Percentiles rank a stretch among this genome's conserved stretches.
Evolutionary conservation across 1,140 invertebrate genomes (phyloP).

Genomic region (Mya arenaria): DNA sequence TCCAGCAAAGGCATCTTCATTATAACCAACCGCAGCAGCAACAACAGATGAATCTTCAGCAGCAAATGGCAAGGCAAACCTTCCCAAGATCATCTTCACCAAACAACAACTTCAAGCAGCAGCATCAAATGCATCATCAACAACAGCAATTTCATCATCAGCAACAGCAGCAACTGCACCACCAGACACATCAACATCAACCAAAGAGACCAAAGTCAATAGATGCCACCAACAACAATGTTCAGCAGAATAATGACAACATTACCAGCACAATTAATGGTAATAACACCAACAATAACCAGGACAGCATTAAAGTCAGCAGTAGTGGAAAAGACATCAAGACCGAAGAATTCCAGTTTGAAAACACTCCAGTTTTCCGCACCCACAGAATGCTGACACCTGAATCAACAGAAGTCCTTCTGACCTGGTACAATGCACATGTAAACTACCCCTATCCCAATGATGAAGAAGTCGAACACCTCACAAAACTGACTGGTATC

Average conservation of each 20-base stretch:
- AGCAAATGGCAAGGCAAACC: too few species aligned
- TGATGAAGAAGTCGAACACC: slow-evolving; percentile 62
- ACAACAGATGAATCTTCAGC: too few species aligned
- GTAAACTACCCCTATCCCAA: slow-evolving; percentile 72
- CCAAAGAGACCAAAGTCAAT: background rate
- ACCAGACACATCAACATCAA: too few species aligned
- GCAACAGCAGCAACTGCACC: too few species aligned
- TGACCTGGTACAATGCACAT: slow-evolving; percentile 69
- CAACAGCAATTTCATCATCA: too few species aligned
- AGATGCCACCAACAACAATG: slow-evolving; percentile 40
- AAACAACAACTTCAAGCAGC: too few species aligned
- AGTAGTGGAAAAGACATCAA: background rate
- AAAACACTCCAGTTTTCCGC: slow-evolving; percentile 42
- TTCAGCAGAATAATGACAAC: slow-evolving; percentile 24
- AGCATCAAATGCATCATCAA: too few species aligned
- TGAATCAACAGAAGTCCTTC: slow-evolving; percentile 62
- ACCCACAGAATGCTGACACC: slow-evolving; percentile 51
- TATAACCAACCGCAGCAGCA: too few species aligned
- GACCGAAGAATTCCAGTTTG: slow-evolving; percentile 31
- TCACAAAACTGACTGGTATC: slow-evolving; percentile 60
- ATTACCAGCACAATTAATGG: background rate
- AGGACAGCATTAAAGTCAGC: slow-evolving; percentile 14
- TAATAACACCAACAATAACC: slow-evolving; percentile 7
- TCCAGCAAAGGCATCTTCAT: too few species aligned
- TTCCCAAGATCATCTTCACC: too few species aligned